Evolutionary conservation across 2,113 vertebrate species (phyloP), one percentile per base, ranked within the genome.

Genomic region (Peromyscus leucopus): DNA sequence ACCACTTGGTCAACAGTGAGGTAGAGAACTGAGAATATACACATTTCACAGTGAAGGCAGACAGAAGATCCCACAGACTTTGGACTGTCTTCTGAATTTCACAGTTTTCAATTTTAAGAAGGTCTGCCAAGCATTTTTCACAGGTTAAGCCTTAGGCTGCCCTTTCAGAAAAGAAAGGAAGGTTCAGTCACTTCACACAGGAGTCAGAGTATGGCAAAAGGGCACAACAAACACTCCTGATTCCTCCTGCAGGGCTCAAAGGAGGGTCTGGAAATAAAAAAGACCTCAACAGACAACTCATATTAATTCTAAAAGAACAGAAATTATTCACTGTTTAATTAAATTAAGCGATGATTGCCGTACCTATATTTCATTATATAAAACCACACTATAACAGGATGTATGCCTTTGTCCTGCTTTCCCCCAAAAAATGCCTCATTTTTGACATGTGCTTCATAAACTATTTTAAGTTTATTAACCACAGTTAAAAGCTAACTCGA

Each of bases 141-240:
- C 46, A 91, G 59, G n/a, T 12, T 59, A 87, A 39, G 24, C 33
- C 17, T 21, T 94, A 76, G 31, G 6, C 17, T 91, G 9, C 22
- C 24, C 33, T 90, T 55, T 78, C 48, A 86, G 28, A 93, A 91
- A 46, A 83, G 11, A 86, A 96, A 95, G 33, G 82, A 93, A 93
- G 33, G 92, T 89, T 90, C 26, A 69, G 33, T 0, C 28, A 85
- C 39, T 90, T 93, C 55, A 71, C 33, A 82, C 3, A 93, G 39
- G 24, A 96, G 57, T 88, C 51, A 86, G 51, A 71, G 26, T 51
- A 92, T 78, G 15, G 28, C 5, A n/a, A 13, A 85, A 94, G 13
- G 80, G 4, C 26, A 3, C 59, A 92, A 80, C 48, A 67, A 39
- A 79, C 51, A 8, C 55, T 76, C 26, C 61, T 61, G 42, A 91